These are phyloP conservation scores for Drosophila antonietae DNA, from an alignment of 2,888 invertebrate genomes.

Conservation along the genomic window DNA sequence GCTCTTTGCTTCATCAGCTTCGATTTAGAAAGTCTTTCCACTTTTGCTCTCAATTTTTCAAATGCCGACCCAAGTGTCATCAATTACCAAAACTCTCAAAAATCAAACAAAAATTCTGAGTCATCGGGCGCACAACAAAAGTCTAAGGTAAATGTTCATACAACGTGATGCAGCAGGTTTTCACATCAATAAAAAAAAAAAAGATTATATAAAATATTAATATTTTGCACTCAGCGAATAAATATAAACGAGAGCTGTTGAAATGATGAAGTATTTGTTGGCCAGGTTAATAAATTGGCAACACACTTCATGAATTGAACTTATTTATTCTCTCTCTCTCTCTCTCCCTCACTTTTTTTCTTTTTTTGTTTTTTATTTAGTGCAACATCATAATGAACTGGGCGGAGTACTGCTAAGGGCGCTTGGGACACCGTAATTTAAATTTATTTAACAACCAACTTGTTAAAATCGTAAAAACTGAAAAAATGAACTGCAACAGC, in stretches of 20 bases:
- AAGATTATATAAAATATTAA: slow-evolving; percentile 9
- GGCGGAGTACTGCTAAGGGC: slow-evolving; percentile 47
- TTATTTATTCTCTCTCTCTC: slow-evolving; percentile 21
- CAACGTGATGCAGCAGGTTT: slow-evolving; percentile 35
- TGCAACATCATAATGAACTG: slow-evolving; percentile 56
- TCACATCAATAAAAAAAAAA: neutral
- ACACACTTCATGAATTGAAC: slow-evolving; percentile 45
- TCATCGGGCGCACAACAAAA: slow-evolving; percentile 34
- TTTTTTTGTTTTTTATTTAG: slow-evolving; percentile 15
- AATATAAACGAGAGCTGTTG: slow-evolving; percentile 29
- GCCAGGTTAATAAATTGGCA: slow-evolving; percentile 62
- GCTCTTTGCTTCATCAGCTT: neutral
- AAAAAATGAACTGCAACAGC: slow-evolving; percentile 48
- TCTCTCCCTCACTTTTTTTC: neutral
- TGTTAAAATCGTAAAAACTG: slow-evolving; percentile 68
- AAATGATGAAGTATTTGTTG: slow-evolving; percentile 68
- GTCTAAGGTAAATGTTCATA: slow-evolving; percentile 27
- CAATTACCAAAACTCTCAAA: slow-evolving; percentile 26
- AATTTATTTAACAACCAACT: slow-evolving; percentile 80
- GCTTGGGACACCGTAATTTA: slow-evolving; percentile 66
- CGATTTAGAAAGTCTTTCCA: neutral
- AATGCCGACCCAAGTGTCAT: slow-evolving; percentile 15
- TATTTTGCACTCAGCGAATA: slow-evolving; percentile 23
- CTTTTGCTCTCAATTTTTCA: neutral
- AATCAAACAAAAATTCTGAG: neutral